A percentile compares a stretch with the other conserved stretches of the same genome.
phyloP scores from a whole-genome alignment of 1,140 invertebrate genomes.

The Epicauta chinensis region DNA sequence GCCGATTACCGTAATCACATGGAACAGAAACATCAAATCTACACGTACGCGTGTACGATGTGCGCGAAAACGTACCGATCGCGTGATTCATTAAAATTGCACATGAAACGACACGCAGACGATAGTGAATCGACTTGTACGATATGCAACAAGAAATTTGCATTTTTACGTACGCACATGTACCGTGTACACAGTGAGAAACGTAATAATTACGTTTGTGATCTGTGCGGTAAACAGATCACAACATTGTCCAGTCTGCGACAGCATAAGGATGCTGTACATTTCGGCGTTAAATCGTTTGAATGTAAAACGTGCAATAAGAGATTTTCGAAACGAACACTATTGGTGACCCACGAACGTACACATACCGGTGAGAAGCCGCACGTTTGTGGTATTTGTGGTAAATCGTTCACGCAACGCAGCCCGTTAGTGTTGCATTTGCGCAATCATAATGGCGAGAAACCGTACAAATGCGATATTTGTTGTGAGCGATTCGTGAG shows the following conservation, averaged over 20 bases:
- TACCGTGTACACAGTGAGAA: no score
- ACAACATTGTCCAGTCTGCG: conserved; percentile 59
- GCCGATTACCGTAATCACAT: no score
- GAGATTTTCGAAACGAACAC: conserved; percentile 26
- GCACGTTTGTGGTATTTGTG: no score
- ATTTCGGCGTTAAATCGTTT: conserved; percentile 38
- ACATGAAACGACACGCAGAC: conserved; percentile 24
- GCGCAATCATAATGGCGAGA: conserved; percentile 61
- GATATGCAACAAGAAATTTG: no score
- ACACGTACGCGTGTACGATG: conserved; percentile 25
- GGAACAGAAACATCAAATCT: no score
- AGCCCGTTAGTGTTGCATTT: no score
- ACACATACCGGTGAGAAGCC: conserved; percentile 72
- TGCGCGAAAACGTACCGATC: conserved; percentile 31
- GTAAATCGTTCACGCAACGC: no score
- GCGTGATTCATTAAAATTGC: conserved; percentile 27
- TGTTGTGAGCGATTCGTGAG: conserved; percentile 25
- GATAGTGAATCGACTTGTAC: conserved; percentile 14
- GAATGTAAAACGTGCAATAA: conserved; percentile 33
- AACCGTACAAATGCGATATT: no score
- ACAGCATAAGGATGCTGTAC: conserved; percentile 54
- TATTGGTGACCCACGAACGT: conserved; percentile 62
- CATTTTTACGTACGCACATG: no score
- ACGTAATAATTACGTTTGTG: conserved; percentile 47
- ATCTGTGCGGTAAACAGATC: conserved; percentile 72